Base-by-base conservation (phyloP, 35 echinoderm and acorn worm genomes). In the Acanthaster planci region DNA sequence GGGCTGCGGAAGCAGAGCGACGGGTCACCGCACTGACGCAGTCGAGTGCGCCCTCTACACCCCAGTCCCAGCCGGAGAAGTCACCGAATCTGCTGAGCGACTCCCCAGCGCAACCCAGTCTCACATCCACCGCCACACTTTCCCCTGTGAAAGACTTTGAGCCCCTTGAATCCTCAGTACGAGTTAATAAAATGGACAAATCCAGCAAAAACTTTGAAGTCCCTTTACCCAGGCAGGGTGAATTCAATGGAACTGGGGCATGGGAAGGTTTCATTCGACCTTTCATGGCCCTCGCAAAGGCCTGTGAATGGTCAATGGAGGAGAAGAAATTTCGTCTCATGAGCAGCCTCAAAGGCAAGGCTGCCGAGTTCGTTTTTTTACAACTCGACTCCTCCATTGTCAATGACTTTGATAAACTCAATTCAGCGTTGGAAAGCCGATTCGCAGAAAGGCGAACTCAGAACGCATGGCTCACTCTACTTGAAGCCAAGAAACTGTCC, bases 341-440 rank as follows among this genome's bases (percentile, higher is more conserved):
- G 2, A 34, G 22, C 8, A 32, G 22, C 18, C 52, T 83, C 10
- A 47, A 29, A 8, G 80, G 80, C 26, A 38, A 83, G 42, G 80
- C 80, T 26, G 80, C 80, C 52, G 83, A 85, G 19, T 91, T 80
- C 64, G 83, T 38, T 22, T 91, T 80, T 76, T 32, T 57, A 60
- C 76, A 86, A 75, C 56, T 86, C 9, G 39, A 79, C 40, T 15
- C 52, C 5, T 75, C 59, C 0, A 81, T 26, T 37, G 16, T 80
- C 44, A 21, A 77, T 1, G 64, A 60, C 26, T 60, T 58, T 51
- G 60, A 30, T 8, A 68, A 68, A 30, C 23, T 68, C 1, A 26
- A 23, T 10, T 12, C 23, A 8, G 60, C 60, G 23, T 8, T 68
- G 29, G 22, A 68, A 8, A 68, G 60, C 60, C n/a, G 26, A 4